phyloP scores from a whole-genome alignment of 2,888 invertebrate genomes.

The Embidobia sp. region DNA sequence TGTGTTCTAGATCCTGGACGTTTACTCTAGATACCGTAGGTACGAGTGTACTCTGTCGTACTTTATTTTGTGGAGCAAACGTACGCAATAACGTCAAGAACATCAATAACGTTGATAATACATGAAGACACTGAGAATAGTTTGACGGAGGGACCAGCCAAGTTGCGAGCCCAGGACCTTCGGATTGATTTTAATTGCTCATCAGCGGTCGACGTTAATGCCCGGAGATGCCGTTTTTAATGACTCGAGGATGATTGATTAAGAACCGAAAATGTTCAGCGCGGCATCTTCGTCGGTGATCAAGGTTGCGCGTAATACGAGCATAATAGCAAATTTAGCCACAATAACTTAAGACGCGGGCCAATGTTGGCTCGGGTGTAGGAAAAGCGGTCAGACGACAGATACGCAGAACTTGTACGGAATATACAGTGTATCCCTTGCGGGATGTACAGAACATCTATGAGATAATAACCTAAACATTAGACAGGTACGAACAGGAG shows the following conservation, averaged over 20 bases:
- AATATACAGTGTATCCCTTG: constrained; percentile 11
- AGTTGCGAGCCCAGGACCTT: constrained; percentile 8
- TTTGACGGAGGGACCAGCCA: constrained; percentile 9
- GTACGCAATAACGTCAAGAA: constrained; percentile 29
- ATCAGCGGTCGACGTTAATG: constrained; percentile 12
- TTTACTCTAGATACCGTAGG: constrained; percentile 75
- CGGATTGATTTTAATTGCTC: constrained; percentile 21
- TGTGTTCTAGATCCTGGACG: constrained; percentile 76
- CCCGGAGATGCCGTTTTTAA: constrained; percentile 9
- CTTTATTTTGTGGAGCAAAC: constrained; percentile 48
- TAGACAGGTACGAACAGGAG: constrained; percentile 71
- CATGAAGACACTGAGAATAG: constrained; percentile 1
- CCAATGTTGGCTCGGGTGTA: constrained; percentile 18
- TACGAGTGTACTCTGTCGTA: constrained; percentile 55
- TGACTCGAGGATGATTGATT: constrained; percentile 26
- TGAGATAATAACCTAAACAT: constrained; percentile 77
- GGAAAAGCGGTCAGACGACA: constrained; percentile 45
- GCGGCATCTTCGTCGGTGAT: constrained; percentile 14
- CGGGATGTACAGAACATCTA: constrained; percentile 66
- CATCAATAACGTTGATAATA: constrained; percentile 21
- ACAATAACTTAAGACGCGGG: constrained; percentile 31
- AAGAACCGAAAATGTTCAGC: constrained; percentile 20
- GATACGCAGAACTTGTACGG: constrained; percentile 65
- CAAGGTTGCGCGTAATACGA: constrained; percentile 24
- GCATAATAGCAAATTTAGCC: constrained; percentile 33